phyloP scores from a whole-genome alignment of 2,113 vertebrate species.

The Pseudopipra pipra region DNA sequence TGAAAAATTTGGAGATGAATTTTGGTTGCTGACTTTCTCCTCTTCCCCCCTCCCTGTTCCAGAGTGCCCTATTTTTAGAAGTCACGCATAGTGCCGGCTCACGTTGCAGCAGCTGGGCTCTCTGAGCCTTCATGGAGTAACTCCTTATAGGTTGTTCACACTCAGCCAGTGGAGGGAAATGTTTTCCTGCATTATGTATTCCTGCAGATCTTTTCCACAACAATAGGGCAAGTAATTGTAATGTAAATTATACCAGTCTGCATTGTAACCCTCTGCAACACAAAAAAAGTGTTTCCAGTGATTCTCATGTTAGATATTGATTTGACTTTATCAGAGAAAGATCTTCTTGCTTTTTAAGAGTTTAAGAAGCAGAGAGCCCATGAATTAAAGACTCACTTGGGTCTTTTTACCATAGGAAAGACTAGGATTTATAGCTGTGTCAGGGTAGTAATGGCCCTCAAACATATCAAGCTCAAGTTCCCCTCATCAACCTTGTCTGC shows the following conservation, averaged over 20 bases:
- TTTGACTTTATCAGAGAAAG: background rate
- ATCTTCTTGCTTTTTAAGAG: background rate
- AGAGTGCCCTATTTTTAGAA: background rate
- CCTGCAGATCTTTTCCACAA: background rate
- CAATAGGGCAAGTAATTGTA: background rate
- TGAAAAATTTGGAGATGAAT: background rate
- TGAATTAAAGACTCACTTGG: background rate
- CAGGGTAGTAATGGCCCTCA: background rate
- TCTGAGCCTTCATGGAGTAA: rapidly evolving
- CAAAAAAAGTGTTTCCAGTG: background rate
- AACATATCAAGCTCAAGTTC: background rate
- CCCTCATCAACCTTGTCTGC: background rate
- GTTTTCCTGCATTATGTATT: background rate
- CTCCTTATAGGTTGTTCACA: background rate
- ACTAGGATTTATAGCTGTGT: background rate
- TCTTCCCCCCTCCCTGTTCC: background rate
- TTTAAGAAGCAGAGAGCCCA: background rate
- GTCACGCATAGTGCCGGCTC: background rate
- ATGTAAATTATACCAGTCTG: conserved; percentile 20
- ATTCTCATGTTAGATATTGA: background rate
- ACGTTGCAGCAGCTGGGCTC: background rate
- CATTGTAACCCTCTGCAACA: background rate
- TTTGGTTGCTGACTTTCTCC: background rate
- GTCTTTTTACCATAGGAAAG: background rate
- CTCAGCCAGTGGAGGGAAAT: background rate